A percentile compares a stretch with the other conserved stretches of the same genome.
phyloP scores from a whole-genome alignment of 2,113 vertebrate species.

The Campylomormyrus tamandua region DNA sequence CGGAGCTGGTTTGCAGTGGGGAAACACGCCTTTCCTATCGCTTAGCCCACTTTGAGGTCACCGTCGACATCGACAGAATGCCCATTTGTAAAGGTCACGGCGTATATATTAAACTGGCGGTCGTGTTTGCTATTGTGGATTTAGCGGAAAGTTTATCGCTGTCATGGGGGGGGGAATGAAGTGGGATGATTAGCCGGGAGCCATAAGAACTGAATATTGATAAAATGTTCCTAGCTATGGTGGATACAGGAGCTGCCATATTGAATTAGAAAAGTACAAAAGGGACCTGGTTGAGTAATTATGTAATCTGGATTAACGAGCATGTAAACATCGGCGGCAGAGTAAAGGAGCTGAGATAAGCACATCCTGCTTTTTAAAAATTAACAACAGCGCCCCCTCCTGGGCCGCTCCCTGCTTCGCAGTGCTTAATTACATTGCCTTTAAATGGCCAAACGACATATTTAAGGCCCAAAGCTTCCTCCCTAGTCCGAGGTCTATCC shows the following conservation, averaged over 20 bases:
- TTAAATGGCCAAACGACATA: slow-evolving; percentile 61
- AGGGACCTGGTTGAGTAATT: not conserved
- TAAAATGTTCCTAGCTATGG: not conserved
- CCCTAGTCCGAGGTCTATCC: slow-evolving; percentile 37
- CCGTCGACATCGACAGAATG: not conserved
- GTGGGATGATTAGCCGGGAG: not conserved
- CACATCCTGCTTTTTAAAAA: slow-evolving; percentile 56
- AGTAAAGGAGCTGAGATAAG: not conserved
- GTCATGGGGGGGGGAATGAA: not conserved
- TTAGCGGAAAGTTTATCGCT: not conserved
- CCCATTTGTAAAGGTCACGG: not conserved
- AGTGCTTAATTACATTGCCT: slow-evolving; percentile 62
- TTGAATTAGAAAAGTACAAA: not conserved
- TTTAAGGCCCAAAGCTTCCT: slow-evolving; percentile 38
- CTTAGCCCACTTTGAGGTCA: not conserved
- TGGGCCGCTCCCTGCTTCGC: slow-evolving; percentile 69
- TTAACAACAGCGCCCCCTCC: slow-evolving; percentile 64
- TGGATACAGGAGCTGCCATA: not conserved
- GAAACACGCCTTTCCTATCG: not conserved
- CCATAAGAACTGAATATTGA: not conserved
- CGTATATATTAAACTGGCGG: not conserved
- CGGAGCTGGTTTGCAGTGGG: not conserved
- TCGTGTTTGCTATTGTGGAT: not conserved
- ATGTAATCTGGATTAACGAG: not conserved
- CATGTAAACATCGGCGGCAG: not conserved